Conservation (phyloP, 2,113 vertebrate species). For the Danio rerio region GRCz12tu NC_133190.1:24946501-24947000, state of each 20-base stretch:
- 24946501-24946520: too few species aligned
- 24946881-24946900: neutral
- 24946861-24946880: neutral
- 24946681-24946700: slow-evolving; percentile 68
- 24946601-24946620: too few species aligned
- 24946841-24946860: slow-evolving; percentile 17
- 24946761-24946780: slow-evolving; percentile 73
- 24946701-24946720: slow-evolving; percentile 57
- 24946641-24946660: slow-evolving; percentile 30
- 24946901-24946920: neutral
- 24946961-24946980: neutral
- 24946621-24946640: too few species aligned
- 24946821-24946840: neutral
- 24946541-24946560: too few species aligned
- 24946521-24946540: too few species aligned
- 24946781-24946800: slow-evolving; percentile 58
- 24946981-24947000: slow-evolving; percentile 24
- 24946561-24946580: too few species aligned
- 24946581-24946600: too few species aligned
- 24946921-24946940: neutral
- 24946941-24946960: slow-evolving; percentile 10
- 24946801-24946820: slow-evolving; percentile 27
- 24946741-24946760: slow-evolving; percentile 73
- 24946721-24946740: slow-evolving; percentile 74
- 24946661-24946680: slow-evolving; percentile 52